phyloP scores from a whole-genome alignment of 1,140 invertebrate species.

The Bombus confusus region DNA sequence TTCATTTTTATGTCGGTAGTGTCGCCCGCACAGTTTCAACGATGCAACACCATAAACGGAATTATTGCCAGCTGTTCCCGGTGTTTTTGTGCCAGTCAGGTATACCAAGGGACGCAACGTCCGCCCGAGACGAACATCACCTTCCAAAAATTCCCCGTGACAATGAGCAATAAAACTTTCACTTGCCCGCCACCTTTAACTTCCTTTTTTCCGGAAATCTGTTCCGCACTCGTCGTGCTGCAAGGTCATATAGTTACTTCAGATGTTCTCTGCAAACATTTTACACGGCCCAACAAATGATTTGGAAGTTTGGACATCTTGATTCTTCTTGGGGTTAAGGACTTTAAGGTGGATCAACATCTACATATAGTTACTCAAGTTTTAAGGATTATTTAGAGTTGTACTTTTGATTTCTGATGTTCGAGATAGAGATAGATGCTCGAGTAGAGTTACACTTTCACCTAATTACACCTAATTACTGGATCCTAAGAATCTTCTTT shows the following conservation, averaged over 20 bases:
- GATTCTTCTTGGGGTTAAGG: neutral
- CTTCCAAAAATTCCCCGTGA: neutral
- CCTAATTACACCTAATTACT: too few relatives aligned
- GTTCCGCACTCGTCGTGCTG: neutral
- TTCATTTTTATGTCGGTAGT: constrained; percentile 20
- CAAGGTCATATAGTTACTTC: too few relatives aligned
- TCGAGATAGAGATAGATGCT: too few relatives aligned
- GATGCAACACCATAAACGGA: constrained; percentile 18
- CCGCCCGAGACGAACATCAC: fast-evolving
- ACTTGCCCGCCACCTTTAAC: neutral
- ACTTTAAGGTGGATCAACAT: fast-evolving
- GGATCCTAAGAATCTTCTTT: too few relatives aligned
- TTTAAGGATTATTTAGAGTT: too few relatives aligned
- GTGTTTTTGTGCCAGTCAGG: constrained; percentile 4
- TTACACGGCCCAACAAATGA: neutral
- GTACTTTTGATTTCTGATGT: too few relatives aligned
- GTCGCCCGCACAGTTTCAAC: neutral
- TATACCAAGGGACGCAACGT: neutral
- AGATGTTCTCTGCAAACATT: neutral
- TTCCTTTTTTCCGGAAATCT: neutral
- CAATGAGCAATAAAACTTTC: constrained; percentile 36
- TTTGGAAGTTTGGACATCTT: neutral
- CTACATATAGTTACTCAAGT: fast-evolving
- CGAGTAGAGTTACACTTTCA: too few relatives aligned
- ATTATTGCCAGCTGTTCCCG: constrained; percentile 15